A percentile compares a stretch with the other conserved stretches of the same genome.
Evolutionary conservation across 2,888 invertebrate genomes (phyloP).

Genomic region (Drosophila colorata): DNA sequence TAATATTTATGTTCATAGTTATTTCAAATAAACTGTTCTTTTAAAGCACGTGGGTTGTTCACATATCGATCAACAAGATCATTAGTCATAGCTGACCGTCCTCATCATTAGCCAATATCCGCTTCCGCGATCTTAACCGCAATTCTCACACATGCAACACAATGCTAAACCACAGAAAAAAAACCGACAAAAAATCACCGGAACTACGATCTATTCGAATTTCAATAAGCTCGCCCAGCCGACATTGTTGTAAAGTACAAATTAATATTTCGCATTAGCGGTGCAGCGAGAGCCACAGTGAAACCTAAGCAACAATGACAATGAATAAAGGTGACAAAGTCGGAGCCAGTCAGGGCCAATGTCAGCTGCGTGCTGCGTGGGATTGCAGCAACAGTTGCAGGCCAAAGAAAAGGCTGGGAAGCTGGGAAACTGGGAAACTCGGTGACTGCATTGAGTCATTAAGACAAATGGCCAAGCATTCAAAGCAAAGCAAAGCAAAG

Average conservation of each 20-base stretch:
- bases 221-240: slow-evolving; percentile 63
- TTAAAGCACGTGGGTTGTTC: neutral
- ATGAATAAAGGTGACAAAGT: slow-evolving; percentile 74
- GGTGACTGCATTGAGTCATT: slow-evolving; percentile 71
- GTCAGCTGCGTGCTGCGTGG: slow-evolving; percentile 75
- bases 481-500: slow-evolving; percentile 26
- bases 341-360: slow-evolving; percentile 43
- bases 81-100: slow-evolving; percentile 40
- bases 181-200: slow-evolving; percentile 46
- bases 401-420: neutral
- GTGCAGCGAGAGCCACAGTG: slow-evolving; percentile 7
- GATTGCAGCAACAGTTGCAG: slow-evolving; percentile 43
- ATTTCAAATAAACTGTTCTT: no score
- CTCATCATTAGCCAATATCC: slow-evolving; percentile 57
- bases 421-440: slow-evolving; percentile 30
- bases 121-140: slow-evolving; percentile 65
- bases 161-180: slow-evolving; percentile 15
- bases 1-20: no score
- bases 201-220: slow-evolving; percentile 72
- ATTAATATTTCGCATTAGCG: slow-evolving; percentile 79
- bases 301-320: slow-evolving; percentile 45
- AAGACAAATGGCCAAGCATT: slow-evolving; percentile 73
- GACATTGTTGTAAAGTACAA: slow-evolving; percentile 64
- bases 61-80: slow-evolving; percentile 24
- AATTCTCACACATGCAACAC: slow-evolving; percentile 46